Evolutionary conservation across 2,888 invertebrate species (phyloP), one percentile per base, ranked within the genome.

Genomic region (Sialis fuliginosa): DNA sequence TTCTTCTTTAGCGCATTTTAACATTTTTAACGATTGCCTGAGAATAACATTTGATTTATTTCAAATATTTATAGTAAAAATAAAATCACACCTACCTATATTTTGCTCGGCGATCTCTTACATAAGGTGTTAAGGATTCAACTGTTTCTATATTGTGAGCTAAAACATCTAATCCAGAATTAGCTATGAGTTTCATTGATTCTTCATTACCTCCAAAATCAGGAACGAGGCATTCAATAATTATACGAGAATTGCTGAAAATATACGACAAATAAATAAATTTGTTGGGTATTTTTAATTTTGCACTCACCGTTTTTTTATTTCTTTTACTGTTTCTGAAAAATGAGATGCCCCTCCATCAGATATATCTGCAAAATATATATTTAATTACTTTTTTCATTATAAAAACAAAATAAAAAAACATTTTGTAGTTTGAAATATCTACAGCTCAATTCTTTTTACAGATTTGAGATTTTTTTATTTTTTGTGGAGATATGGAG

Each of bases 131-230:
- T 34, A 95, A 67, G 51, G 79, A 70, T 60, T 90, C 89, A 0
- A 96, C 95, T 0, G 98, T 98, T 71, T 99, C 98, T 35, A 99
- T 83, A 64, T 99, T 98, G 64, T 98, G 98, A 1, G 97, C 97
- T 63, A 86, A 97, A 34, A 99, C 98, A 66, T 98, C 96, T 1
- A 97, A 70, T 0, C 91, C 91, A 49, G 87, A 81, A 12, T 69
- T 62, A 0, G 84, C 89, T 48, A 97, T 81, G 0, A 68, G 75
- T 57, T 71, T 73, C 0, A 97, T 81, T 55, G 81, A 76, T 5
- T 75, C 69, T 43, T 78, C 60, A 60, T 89, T 74, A 1, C 93
- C 97, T 42, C 85, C 71, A 65, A 98, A 99, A 65, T 98, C 98
- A 0, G 97, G 97, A 8, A 95, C 92, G 35, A 98, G 68, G 57